Evolutionary conservation across 2,888 invertebrate genomes (phyloP), one percentile per base, ranked within the genome.

Genomic region (Chrysolina americana): DNA sequence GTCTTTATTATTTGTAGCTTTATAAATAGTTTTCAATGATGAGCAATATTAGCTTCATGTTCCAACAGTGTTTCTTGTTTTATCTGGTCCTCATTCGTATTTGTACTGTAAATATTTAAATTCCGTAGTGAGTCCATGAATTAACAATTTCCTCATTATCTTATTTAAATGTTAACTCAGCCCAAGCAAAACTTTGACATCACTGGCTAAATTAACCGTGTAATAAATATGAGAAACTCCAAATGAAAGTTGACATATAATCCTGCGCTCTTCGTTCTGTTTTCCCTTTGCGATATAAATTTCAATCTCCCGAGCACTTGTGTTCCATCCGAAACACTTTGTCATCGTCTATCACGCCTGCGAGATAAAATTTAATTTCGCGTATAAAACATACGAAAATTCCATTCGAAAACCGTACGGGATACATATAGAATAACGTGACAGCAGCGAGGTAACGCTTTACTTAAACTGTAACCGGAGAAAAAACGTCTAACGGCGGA

Each of bases 391-490:
- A 47, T 23, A 69, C 62, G 53, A 23, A 65, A 41, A 64, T 44
- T 59, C 36, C 15, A n/a, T 59, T 68, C 23, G 50, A n/a, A 53
- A 50, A 65, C 36, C 65, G 56, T 62, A 53, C 23, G 53, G 36
- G 41, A 69, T 62, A 65, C 36, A 59, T 56, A 28, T 19, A 56
- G 41, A 48, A 66, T 64, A 65, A 68, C 63, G 59, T 68, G 59
- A 36, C 59, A 59, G 19, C 64, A 48, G 11, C 72, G 64, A 77
- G 71, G 75, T 73, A 71, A 68, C 41, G 63, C 47, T 36, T 15
- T 68, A 71, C 70, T 76, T 81, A 78, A 81, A 53, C 53, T 81
- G 77, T 78, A 81, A 53, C 53, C 80, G 78, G 80, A 79, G n/a
- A 81, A 82, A 81, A 80, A 83, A 36, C 59, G n/a, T 11, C 23